Base-by-base conservation (phyloP, 2,888 invertebrate genomes). In the Tenodera sinensis region DNA sequence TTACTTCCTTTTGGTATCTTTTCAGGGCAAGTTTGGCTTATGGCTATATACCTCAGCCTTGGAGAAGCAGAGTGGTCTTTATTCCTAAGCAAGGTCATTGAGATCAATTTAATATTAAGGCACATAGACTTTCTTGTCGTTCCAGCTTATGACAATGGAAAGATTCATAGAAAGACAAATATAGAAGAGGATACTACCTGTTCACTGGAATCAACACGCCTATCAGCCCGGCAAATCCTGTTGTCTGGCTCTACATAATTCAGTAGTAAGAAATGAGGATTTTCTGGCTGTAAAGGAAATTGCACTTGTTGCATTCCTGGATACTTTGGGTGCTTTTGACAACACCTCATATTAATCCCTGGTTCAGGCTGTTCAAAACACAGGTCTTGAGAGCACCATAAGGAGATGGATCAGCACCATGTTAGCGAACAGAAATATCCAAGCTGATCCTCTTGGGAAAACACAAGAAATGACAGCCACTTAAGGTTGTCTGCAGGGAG, bases 401-500 rank as follows among this genome's bases (percentile, higher is more conserved):
- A 83, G 28, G 3, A 27, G 71, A 20, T 90, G 90, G 90, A 83
- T 90, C 7, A 83, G 90, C 25, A 20, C 20, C 28, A 90, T 90
- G 90, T 88, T 89, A 27, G 6, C 25, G 25, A 82, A 84, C 85
- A 83, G 88, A 85, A 89, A 83, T 25, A 86, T 89, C 28, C 28
- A 20, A 90, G 90, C 9, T 83, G 8, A 14, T 9, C 28, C 28
- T 27, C 28, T 28, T n/a, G 84, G 84, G 7, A 14, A 15, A 20
- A 84, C n/a, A 7, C 3, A 28, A 6, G 84, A n/a, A 6, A 28
- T 28, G 9, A 28, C 7, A 9, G 14, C 27, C 6, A 27, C 83
- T 7, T 89, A 90, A 47, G 92, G 92, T 8, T 92, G 92, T 89
- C 91, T 91, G 20, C 92, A 92, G 89, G 92, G 92, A 0, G 92